Evolutionary conservation across 2,113 vertebrate species (phyloP), one percentile per base, ranked within the genome.

Genomic region (Coturnix japonica): DNA sequence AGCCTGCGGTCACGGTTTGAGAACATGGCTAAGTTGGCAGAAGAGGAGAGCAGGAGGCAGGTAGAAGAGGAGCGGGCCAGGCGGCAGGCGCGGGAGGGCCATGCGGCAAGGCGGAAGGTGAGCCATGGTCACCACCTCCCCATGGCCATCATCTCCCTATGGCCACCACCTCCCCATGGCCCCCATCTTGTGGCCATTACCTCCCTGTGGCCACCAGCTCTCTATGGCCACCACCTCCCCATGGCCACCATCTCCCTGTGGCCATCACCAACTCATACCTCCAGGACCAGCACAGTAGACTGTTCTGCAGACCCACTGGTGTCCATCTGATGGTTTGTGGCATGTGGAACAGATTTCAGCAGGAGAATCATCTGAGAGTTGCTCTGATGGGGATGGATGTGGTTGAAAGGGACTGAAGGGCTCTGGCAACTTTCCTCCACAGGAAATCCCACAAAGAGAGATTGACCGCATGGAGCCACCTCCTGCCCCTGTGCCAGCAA

Each of bases 1-100:
- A 98, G 98, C 47, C 96, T 99, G 77, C 98, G 98, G 91, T 98
- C 98, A 2, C 98, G 95, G 5, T 99, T 99, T 90, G 99, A 99
- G 78, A 98, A 94, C 94, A 98, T 99, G 98, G 99, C 98, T 20
- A 98, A 97, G 90, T 95, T 96, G 3, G 97, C 97, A 0, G 98
- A 98, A 2, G 98, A 98, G 25, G 98, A 99, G 80, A 98, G 97
- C 94, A 96, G 59, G 70, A 98, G 97, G 94, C 96, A 60, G 91
- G 98, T 94, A 1, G 98, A 98, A 80, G 98, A 98, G 80, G 98
- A 98, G 87, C 93, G 87, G 74, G 74, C 8, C 4, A 98, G 98
- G 86, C 96, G 94, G 75, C 97, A 97, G 66, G 97, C 97, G 61
- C 95, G 81, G 88, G 97, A 98, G 75, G 93, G 83, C 37, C 98